These are phyloP conservation scores for Ferdinandea cuprea DNA, from an alignment of 2,888 invertebrate species.

Conservation along the genomic window DNA sequence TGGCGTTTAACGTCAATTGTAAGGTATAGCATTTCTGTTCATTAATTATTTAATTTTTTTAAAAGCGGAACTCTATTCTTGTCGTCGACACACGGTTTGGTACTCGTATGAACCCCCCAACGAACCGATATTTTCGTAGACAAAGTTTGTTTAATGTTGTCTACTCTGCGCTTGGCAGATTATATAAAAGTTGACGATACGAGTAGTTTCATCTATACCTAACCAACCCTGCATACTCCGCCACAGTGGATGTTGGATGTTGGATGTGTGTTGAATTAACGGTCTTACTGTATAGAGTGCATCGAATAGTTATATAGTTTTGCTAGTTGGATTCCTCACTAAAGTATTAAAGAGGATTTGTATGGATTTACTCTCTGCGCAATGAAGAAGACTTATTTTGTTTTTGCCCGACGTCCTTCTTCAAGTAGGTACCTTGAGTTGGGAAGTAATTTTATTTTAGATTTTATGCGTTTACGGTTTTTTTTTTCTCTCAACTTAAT, in stretches of 20 bases:
- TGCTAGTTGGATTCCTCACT: neutral
- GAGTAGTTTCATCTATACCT: too few species aligned
- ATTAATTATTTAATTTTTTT: slow-evolving; percentile 9
- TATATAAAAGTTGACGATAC: slow-evolving; percentile 3
- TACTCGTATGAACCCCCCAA: neutral
- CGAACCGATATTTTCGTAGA: neutral
- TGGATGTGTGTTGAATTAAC: slow-evolving; percentile 14
- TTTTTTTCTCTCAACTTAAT: neutral
- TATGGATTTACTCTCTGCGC: neutral
- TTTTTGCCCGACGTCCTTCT: neutral
- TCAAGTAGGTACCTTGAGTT: neutral
- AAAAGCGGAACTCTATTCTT: slow-evolving; percentile 1
- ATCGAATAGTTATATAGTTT: neutral
- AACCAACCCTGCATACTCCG: too few species aligned
- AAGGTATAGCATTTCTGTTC: neutral
- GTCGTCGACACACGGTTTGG: neutral
- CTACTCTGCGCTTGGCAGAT: slow-evolving; percentile 9
- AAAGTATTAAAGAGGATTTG: neutral
- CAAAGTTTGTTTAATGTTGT: slow-evolving; percentile 25
- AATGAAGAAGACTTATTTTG: neutral
- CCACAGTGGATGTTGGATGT: neutral
- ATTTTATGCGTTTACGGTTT: neutral
- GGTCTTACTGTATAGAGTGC: neutral
- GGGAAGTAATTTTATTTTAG: neutral
- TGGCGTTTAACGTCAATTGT: neutral